Evolutionary conservation across 2,113 vertebrate genomes (phyloP), one percentile per base, ranked within the genome.

Genomic region (Neopipo cinnamomea): DNA sequence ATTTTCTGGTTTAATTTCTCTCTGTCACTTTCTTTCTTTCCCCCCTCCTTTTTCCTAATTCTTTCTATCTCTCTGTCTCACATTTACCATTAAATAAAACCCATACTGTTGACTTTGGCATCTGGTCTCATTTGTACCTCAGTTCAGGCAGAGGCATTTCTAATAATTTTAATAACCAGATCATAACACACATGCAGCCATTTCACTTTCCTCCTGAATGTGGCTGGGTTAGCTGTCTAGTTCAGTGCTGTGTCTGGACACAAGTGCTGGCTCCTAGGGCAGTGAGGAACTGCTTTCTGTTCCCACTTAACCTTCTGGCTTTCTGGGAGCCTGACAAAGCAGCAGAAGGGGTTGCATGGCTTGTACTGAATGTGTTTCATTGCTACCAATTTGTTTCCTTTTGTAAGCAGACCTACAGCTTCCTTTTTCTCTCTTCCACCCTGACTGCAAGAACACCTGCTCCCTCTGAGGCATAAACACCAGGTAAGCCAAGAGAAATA

Each of bases 201-300:
- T 28, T 77, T 28, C 1, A 0, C 31, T 74, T 2, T 15, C 61
- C 39, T 59, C 14, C 5, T 27, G 9, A 20, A 22, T 0, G 1
- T 1, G 2, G 17, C 53, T 2, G 5, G 59, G 8, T n/a, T 63
- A 17, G n/a, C 41, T 39, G 41, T 8, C 47, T 31, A 3, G 2
- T 19, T 44, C 66, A 6, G 0, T 22, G 49, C 58, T 30, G 12
- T 49, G 24, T 53, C 27, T 71, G 20, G 23, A 6, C 12, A 42
- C 12, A 19, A 33, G 49, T 5, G 9, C 58, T 8, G 8, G 5
- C 15, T 72, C n/a, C 37, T 31, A 14, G 39, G n/a, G 39, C n/a
- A 33, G 17, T 12, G 67, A 52, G 49, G 53, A 65, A 3, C 8
- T 49, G 30, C 47, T 84, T 41, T 66, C 20, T 7, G 0, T 63